Evolutionary conservation across 2,888 invertebrate species (phyloP).

Genomic region (Andrena fulva): DNA sequence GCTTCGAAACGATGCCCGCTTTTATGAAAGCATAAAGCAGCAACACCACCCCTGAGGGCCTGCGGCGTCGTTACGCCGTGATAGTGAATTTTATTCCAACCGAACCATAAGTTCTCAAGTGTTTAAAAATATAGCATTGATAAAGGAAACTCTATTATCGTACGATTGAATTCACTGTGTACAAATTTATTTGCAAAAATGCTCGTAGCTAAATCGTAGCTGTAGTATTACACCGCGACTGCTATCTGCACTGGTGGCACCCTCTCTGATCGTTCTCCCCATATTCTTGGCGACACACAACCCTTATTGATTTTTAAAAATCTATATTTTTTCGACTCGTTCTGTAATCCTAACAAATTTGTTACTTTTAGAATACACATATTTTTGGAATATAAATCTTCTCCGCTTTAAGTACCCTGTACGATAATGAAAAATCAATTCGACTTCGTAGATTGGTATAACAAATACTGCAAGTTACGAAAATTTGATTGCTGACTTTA

Average conservation of each 20-base stretch:
- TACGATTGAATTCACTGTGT: not conserved
- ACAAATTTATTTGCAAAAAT: not conserved
- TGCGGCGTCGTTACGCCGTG: not conserved
- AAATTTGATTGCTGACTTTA: not conserved
- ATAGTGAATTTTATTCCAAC: slow-evolving; percentile 7
- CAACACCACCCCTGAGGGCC: slow-evolving; percentile 20
- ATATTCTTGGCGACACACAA: slow-evolving; percentile 24
- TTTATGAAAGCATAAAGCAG: slow-evolving; percentile 40
- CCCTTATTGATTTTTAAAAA: slow-evolving; percentile 59
- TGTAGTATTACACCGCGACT: not conserved
- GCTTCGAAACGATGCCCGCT: slow-evolving; percentile 11
- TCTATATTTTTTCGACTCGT: slow-evolving; percentile 7
- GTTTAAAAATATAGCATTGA: not conserved
- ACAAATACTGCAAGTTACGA: not conserved
- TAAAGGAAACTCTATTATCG: not conserved
- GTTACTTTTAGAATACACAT: not conserved
- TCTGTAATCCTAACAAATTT: not conserved
- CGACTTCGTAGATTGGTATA: not conserved
- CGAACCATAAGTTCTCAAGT: not conserved
- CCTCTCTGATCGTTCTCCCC: slow-evolving; percentile 44
- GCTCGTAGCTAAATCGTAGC: not conserved
- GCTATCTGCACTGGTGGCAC: slow-evolving; percentile 52
- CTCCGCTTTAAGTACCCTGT: too few species aligned
- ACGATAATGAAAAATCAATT: not conserved
- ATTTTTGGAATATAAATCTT: too few species aligned